Conservation (phyloP, 2,113 vertebrate genomes). For the Turnix velox region DNA sequence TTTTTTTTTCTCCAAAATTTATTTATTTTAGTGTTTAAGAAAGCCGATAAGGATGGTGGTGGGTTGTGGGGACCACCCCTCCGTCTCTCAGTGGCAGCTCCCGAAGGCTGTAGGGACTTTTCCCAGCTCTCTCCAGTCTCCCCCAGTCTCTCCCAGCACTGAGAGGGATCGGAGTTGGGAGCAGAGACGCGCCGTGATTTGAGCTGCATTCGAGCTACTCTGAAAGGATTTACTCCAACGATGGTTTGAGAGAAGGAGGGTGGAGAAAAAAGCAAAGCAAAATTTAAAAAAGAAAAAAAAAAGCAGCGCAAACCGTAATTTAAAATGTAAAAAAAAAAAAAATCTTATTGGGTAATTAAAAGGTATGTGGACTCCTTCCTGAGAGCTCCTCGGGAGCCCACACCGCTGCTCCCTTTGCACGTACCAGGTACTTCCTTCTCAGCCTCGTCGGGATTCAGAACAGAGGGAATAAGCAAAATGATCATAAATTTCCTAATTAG, state of each 20-base stretch:
- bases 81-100: neutral
- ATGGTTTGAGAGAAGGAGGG: neutral
- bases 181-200: neutral
- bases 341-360: constrained; percentile 36
- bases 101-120: neutral
- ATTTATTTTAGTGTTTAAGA: neutral
- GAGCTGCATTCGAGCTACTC: neutral
- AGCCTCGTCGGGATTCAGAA: constrained; percentile 36
- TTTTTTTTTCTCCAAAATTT: neutral
- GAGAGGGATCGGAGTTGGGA: neutral
- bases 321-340: neutral
- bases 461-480: constrained; percentile 65
- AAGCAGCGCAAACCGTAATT: neutral
- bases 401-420: constrained; percentile 1
- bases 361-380: neutral
- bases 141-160: neutral
- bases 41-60: neutral
- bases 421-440: constrained; percentile 54
- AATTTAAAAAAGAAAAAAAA: neutral
- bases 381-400: neutral
- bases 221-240: neutral
- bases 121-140: neutral
- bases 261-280: neutral
- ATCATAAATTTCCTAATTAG: constrained; percentile 78
- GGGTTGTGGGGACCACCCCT: neutral